A percentile compares a stretch with the other conserved stretches of the same genome.
These are phyloP conservation scores for Heteromormyrus szaboi DNA, from an alignment of 2,797 vertebrate species.

Conservation along the genomic window DNA sequence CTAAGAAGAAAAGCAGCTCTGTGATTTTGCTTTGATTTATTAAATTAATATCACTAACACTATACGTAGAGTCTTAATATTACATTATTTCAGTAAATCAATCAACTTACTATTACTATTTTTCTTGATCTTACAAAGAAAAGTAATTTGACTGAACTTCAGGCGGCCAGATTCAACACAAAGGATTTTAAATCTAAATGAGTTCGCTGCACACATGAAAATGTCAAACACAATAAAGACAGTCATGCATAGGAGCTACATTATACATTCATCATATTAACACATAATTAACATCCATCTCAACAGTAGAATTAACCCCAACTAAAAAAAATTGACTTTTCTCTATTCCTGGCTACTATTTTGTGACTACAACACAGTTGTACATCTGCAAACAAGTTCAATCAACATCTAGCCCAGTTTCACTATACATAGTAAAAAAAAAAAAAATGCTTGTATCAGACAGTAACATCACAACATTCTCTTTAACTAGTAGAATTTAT, in stretches of 20 bases:
- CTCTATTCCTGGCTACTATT: not conserved
- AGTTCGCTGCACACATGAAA: not conserved
- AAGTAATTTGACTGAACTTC: not conserved
- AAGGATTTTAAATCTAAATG: not conserved
- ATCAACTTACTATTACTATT: not conserved
- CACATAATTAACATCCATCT: not conserved
- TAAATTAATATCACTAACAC: not conserved
- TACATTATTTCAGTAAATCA: not conserved
- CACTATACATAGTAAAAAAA: not conserved
- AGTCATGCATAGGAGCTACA: not conserved
- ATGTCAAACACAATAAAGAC: not conserved
- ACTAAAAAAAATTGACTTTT: not conserved
- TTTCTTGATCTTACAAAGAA: not conserved
- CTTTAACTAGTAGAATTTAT: not conserved
- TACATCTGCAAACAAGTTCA: not conserved
- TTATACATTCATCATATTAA: not conserved
- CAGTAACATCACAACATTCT: not conserved
- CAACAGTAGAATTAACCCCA: not conserved
- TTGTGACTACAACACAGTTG: not conserved
- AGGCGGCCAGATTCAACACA: not conserved
- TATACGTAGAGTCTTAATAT: not conserved
- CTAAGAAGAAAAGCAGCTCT: not conserved
- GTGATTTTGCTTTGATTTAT: not conserved
- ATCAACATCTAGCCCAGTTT: not conserved
- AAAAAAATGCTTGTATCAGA: not conserved